A percentile compares a stretch with the other conserved stretches of the same genome.
Evolutionary conservation across 2,113 vertebrate species (phyloP).

Genomic region (Ploceus nigricollis): DNA sequence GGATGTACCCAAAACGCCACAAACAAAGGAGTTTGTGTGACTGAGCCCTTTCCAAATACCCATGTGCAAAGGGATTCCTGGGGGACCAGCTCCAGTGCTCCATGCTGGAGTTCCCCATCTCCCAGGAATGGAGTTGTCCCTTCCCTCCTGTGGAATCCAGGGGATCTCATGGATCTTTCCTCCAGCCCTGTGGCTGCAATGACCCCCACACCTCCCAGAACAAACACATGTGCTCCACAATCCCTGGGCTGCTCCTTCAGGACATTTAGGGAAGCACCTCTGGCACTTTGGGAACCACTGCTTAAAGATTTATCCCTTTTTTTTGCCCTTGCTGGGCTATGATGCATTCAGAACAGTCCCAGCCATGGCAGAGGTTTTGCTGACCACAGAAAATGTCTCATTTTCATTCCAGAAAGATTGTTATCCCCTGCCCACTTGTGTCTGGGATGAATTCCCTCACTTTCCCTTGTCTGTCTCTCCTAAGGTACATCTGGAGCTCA

Average conservation of each 20-base stretch:
- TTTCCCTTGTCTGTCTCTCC: background rate
- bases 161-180: background rate
- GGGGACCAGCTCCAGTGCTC: too few species aligned
- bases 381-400: background rate
- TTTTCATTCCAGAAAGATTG: background rate
- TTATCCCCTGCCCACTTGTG: background rate
- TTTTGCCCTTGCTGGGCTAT: background rate
- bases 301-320: background rate
- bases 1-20: rapidly evolving
- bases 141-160: background rate
- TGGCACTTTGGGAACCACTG: background rate
- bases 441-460: background rate
- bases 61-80: too few species aligned
- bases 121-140: background rate
- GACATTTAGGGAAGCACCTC: background rate
- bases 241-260: background rate
- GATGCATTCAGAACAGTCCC: background rate
- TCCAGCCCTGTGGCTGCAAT: background rate
- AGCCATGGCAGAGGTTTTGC: background rate
- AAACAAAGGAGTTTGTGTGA: background rate
- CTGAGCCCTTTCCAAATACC: background rate
- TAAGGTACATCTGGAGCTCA: background rate
- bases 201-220: background rate
- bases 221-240: rapidly evolving
- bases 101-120: rapidly evolving